These are phyloP conservation scores for Carettochelys insculpta DNA, from an alignment of 2,113 vertebrate genomes.

Conservation along the genomic window DNA sequence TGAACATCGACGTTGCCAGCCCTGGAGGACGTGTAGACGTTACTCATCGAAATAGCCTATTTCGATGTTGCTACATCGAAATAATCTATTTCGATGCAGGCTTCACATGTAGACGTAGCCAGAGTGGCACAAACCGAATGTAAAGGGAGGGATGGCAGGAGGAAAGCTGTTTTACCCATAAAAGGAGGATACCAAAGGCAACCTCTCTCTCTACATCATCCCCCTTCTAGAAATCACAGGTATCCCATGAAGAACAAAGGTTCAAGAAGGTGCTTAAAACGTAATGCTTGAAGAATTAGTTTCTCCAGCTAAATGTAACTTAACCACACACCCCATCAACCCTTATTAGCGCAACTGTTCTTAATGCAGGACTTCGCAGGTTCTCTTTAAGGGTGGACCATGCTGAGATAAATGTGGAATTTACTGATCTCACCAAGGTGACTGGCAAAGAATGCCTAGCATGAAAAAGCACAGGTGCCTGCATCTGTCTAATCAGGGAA, in stretches of 20 bases:
- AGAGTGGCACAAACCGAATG: not conserved
- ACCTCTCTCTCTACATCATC: not conserved
- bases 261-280: not conserved
- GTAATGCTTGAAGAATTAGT: not conserved
- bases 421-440: not conserved
- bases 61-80: too few relatives aligned
- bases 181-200: not conserved
- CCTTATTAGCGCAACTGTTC: not conserved
- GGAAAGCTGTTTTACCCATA: not conserved
- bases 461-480: not conserved
- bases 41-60: too few relatives aligned
- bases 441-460: not conserved
- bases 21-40: too few relatives aligned
- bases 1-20: too few relatives aligned
- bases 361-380: not conserved
- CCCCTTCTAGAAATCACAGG: not conserved
- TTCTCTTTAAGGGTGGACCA: not conserved
- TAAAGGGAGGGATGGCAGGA: not conserved
- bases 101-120: too few relatives aligned
- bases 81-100: too few relatives aligned
- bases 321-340: not conserved
- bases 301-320: not conserved
- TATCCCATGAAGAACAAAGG: not conserved
- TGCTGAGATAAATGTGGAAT: not conserved
- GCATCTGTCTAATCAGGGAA: not conserved